Conservation (phyloP, 1,140 invertebrate genomes). For the Euschistus heros region DNA sequence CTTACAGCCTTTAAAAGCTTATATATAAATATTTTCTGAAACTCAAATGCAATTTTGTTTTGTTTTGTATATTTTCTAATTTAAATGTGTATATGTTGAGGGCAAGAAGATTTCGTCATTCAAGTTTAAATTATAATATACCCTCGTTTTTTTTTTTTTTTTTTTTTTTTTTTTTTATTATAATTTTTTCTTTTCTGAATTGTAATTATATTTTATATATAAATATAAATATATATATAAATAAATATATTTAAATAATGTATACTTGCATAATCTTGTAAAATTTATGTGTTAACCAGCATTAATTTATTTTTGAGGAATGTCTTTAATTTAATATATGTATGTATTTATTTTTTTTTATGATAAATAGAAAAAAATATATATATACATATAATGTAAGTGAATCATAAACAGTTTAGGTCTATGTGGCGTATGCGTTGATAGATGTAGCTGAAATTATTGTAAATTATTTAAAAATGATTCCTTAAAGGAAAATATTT, state of each 20-base stretch:
- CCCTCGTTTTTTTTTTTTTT: too few relatives aligned
- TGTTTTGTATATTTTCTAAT: too few relatives aligned
- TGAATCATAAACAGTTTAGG: background rate
- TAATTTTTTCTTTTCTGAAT: background rate
- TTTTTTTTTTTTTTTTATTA: too few relatives aligned
- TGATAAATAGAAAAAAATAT: too few relatives aligned
- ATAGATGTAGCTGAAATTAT: slow-evolving; percentile 5
- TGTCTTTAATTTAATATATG: background rate
- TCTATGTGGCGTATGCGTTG: slow-evolving; percentile 1
- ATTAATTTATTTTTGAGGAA: slow-evolving; percentile 16
- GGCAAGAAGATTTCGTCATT: too few relatives aligned
- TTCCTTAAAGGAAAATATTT: slow-evolving; percentile 6
- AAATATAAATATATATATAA: slow-evolving; percentile 12
- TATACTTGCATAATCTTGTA: slow-evolving; percentile 16
- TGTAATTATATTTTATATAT: slow-evolving; percentile 16
- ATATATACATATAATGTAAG: background rate
- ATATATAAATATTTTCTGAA: too few relatives aligned
- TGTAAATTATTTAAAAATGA: slow-evolving; percentile 1
- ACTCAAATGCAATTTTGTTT: too few relatives aligned
- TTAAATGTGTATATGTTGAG: too few relatives aligned
- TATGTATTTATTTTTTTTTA: too few relatives aligned
- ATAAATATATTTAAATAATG: slow-evolving; percentile 17
- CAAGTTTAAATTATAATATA: too few relatives aligned
- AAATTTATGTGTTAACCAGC: slow-evolving; percentile 15
- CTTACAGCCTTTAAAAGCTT: too few relatives aligned